These are phyloP conservation scores for Drosophila melanogaster DNA, from an alignment of 1,140 invertebrate species.

Conservation along the genomic window Release_6_plus_ISO1_MT NT_033779.5:13801501-13802000, in stretches of 20 bases:
- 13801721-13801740: conserved; percentile 55
- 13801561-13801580: background rate
- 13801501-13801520: background rate
- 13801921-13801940: conserved; percentile 52
- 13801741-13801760: conserved; percentile 53
- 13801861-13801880: conserved; percentile 2
- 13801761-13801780: conserved; percentile 51
- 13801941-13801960: conserved; percentile 26
- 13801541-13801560: background rate
- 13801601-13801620: background rate
- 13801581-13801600: conserved; percentile 5
- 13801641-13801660: conserved; percentile 11
- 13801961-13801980: conserved; percentile 34
- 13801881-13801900: conserved; percentile 1
- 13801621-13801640: conserved; percentile 12
- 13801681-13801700: conserved; percentile 48
- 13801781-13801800: conserved; percentile 48
- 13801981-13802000: conserved; percentile 46
- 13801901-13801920: conserved; percentile 7
- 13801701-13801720: conserved; percentile 57
- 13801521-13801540: background rate
- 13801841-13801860: conserved; percentile 37
- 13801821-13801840: conserved; percentile 47
- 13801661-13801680: conserved; percentile 11
- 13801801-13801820: conserved; percentile 33